Conservation (phyloP, 2,888 invertebrate species). For the Spilarctia lutea region DNA sequence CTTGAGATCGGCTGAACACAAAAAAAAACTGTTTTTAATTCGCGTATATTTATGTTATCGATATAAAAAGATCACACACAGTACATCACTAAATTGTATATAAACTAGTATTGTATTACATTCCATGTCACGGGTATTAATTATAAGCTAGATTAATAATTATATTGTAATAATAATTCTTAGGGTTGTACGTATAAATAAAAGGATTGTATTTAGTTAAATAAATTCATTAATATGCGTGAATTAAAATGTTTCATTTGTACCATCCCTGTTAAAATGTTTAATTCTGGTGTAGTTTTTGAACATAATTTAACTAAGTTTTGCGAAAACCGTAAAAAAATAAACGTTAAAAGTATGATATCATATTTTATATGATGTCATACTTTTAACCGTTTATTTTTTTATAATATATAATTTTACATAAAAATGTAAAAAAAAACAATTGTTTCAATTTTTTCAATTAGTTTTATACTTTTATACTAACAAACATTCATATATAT, state of each 20-base stretch:
- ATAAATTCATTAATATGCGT: conserved; percentile 52
- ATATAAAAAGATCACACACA: conserved; percentile 9
- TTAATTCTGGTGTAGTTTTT: not conserved
- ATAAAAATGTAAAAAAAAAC: too few species aligned
- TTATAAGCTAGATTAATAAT: conserved; percentile 29
- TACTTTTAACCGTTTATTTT: too few species aligned
- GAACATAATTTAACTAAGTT: too few species aligned
- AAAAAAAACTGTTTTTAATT: not conserved
- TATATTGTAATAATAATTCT: conserved; percentile 22
- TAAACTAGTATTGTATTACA: conserved; percentile 32
- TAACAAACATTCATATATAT: too few species aligned
- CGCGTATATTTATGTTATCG: not conserved
- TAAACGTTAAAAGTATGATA: too few species aligned
- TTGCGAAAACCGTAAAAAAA: too few species aligned
- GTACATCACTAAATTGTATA: conserved; percentile 34
- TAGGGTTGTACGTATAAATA: conserved; percentile 37
- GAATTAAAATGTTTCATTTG: conserved; percentile 22
- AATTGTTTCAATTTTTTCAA: too few species aligned
- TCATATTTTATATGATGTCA: too few species aligned
- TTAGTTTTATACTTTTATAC: too few species aligned
- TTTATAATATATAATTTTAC: too few species aligned
- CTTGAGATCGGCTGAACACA: too few species aligned
- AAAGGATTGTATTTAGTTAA: conserved; percentile 47
- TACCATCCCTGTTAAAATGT: not conserved
- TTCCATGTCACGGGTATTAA: conserved; percentile 49